Evolutionary conservation across 2,888 invertebrate genomes (phyloP).

Genomic region (Dorcus parallelipipedus): DNA sequence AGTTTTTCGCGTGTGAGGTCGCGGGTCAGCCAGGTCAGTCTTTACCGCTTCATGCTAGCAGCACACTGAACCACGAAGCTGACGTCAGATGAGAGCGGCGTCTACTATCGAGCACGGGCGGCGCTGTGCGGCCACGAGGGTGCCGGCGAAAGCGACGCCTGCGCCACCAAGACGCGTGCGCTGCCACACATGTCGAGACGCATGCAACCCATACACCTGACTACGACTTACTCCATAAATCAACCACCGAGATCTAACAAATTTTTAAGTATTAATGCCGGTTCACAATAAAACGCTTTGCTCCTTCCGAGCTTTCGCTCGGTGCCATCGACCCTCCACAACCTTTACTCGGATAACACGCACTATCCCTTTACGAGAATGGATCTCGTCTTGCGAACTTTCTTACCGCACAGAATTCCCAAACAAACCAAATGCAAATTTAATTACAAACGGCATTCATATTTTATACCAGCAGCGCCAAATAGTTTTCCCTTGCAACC

Average conservation of each 20-base stretch:
- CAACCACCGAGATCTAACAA: constrained; percentile 26
- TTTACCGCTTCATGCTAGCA: constrained; percentile 47
- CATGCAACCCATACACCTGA: constrained; percentile 32
- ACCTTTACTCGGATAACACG: too few relatives aligned
- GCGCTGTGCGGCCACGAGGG: constrained; percentile 45
- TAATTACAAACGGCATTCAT: constrained; percentile 9
- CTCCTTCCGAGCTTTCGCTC: too few relatives aligned
- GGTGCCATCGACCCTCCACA: too few relatives aligned
- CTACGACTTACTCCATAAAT: constrained; percentile 10
- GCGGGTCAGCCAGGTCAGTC: constrained; percentile 41
- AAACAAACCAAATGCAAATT: constrained; percentile 11
- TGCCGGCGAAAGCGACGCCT: constrained; percentile 40
- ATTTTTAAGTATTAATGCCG: background rate
- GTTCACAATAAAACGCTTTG: too few relatives aligned
- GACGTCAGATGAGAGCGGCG: constrained; percentile 46
- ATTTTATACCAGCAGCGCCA: constrained; percentile 2
- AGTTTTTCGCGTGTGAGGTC: constrained; percentile 26
- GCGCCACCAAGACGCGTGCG: constrained; percentile 40
- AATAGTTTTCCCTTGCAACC: too few relatives aligned
- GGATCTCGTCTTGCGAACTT: too few relatives aligned
- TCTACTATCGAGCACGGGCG: constrained; percentile 48
- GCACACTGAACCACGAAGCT: constrained; percentile 43
- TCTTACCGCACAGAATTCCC: too few relatives aligned
- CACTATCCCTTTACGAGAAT: too few relatives aligned
- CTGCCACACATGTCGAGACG: constrained; percentile 19